Evolutionary conservation across 2,888 invertebrate species (phyloP), one percentile per base, ranked within the genome.

Genomic region (Amorpha juglandis): DNA sequence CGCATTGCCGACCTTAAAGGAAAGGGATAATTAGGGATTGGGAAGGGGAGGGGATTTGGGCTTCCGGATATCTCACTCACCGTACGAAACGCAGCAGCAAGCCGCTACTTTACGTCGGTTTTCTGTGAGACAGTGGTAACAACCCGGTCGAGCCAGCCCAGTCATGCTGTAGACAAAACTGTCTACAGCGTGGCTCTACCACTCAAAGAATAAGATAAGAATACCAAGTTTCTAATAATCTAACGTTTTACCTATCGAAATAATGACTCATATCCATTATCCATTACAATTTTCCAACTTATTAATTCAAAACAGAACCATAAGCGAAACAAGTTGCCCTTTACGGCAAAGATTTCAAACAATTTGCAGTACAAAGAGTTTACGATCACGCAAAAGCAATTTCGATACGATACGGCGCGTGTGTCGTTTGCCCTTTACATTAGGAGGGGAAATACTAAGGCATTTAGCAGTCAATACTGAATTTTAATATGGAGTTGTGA

Each of bases 321-420:
- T 70, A 68, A 65, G 67, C 65, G 62, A 71, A 74, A 70, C 58
- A 63, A 69, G 74, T 70, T 71, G 73, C 73, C 73, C 76, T 78
- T 78, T 71, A 75, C 77, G 75, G 72, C 79, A 78, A 75, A 76
- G 80, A 77, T 82, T 81, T 80, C 78, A 80, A 83, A 85, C 83
- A 82, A 84, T 84, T 83, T 86, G 77, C 82, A 78, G 75, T 77
- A 76, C 73, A 75, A 81, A 77, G 81, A 79, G 83, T 83, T 87
- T 84, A 83, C 78, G 79, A 77, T 73, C 86, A 86, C 85, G 86
- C 84, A 78, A 86, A 69, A 77, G 80, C 84, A 84, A 85, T 86
- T 84, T 84, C 75, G 69, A 74, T 74, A 75, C 70, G 77, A 78
- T 76, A 81, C 79, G 77, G 77, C 74, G 77, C 77, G 80, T 78